Percentiles rank a stretch among this genome's conserved stretches.
phyloP scores from a whole-genome alignment of 2,888 invertebrate genomes.

The Nomada ferruginata region DNA sequence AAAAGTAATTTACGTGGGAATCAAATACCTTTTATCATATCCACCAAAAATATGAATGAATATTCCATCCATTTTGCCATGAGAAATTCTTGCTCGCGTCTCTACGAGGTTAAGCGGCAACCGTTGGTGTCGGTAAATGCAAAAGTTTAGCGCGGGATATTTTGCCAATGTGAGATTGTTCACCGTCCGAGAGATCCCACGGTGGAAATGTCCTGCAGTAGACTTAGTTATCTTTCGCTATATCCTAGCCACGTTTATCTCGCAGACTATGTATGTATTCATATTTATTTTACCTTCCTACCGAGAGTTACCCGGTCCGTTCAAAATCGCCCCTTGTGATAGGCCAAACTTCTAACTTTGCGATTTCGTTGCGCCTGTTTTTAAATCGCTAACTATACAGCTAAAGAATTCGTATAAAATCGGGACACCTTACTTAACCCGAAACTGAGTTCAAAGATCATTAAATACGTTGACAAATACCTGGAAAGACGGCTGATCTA shows the following conservation, averaged over 20 bases:
- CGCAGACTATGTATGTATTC: conserved; percentile 17
- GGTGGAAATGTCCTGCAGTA: conserved; percentile 27
- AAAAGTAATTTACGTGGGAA: not conserved
- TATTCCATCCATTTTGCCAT: not conserved
- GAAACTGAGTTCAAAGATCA: not conserved
- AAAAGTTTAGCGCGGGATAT: conserved; percentile 14
- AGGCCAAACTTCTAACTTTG: conserved; percentile 14
- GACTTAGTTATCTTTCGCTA: conserved; percentile 47
- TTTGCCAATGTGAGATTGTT: conserved; percentile 16
- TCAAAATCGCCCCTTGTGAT: conserved; percentile 10
- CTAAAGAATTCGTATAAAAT: not conserved
- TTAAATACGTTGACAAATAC: not conserved
- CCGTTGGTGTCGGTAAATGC: conserved; percentile 18
- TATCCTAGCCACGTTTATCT: conserved; percentile 29
- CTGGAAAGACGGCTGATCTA: no score
- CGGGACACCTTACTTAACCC: no score
- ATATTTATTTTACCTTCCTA: conserved; percentile 22
- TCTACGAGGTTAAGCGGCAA: not conserved
- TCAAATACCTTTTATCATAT: not conserved
- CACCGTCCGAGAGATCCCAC: conserved; percentile 20
- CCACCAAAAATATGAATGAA: not conserved
- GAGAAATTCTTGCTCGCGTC: conserved; percentile 22
- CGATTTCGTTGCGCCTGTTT: conserved; percentile 14
- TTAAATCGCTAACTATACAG: not conserved
- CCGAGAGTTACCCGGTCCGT: not conserved